These are phyloP conservation scores for Anthoscopus minutus DNA, from an alignment of 2,113 vertebrate genomes.

Conservation along the genomic window DNA sequence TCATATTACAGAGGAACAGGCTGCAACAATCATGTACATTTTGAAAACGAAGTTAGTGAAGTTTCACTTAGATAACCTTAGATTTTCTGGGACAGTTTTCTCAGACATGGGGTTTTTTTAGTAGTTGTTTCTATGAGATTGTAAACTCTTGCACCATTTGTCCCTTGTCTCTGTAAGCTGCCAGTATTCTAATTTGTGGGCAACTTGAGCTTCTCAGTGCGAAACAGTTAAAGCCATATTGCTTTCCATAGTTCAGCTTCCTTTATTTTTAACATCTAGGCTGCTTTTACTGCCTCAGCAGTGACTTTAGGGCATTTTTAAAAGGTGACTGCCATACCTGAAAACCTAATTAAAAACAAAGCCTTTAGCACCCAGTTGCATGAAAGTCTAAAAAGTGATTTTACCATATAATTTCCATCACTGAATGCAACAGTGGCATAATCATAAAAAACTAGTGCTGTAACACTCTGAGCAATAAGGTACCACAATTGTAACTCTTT, in stretches of 20 bases:
- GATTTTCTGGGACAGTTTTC: neutral
- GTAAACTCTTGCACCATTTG: neutral
- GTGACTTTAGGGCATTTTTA: conserved; percentile 31
- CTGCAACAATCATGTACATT: neutral
- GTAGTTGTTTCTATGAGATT: neutral
- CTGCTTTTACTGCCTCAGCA: neutral
- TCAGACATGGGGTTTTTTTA: neutral
- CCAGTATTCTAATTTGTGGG: neutral
- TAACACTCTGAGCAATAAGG: neutral
- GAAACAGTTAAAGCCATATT: neutral
- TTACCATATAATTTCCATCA: conserved; percentile 14
- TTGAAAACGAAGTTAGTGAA: conserved; percentile 14
- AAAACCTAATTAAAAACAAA: conserved; percentile 41
- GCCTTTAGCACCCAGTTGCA: neutral
- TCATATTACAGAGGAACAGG: neutral
- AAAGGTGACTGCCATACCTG: conserved; percentile 2
- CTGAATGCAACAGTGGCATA: neutral
- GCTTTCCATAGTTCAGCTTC: neutral
- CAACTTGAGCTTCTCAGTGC: neutral
- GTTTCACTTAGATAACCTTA: neutral
- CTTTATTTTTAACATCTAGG: neutral
- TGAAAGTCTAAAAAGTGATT: conserved; percentile 9
- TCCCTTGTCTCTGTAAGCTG: neutral
- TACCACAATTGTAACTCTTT: neutral
- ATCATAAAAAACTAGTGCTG: neutral